Evolutionary conservation across 2,888 invertebrate species (phyloP).

Genomic region (Caenorhabditis sulstoni): DNA sequence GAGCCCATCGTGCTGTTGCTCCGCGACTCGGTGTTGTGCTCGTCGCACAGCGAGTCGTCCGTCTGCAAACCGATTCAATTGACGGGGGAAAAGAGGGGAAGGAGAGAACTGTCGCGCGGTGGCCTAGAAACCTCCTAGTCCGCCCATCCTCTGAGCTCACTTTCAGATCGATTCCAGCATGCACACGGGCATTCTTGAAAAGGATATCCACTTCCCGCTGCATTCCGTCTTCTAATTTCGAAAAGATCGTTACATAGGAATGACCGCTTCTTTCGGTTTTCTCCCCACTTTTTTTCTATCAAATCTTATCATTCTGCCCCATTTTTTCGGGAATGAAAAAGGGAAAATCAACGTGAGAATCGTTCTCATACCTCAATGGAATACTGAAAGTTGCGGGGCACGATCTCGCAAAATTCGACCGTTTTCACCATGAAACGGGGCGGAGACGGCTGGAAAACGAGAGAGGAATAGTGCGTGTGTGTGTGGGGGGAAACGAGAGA

Average conservation of each 20-base stretch:
- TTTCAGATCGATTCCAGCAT: slow-evolving; percentile 9
- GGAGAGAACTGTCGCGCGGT: too few relatives aligned
- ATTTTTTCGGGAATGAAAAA: slow-evolving; percentile 1
- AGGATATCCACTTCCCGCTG: background rate
- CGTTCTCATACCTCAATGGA: slow-evolving; percentile 52
- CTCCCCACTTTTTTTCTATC: too few relatives aligned
- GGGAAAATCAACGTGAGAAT: too few relatives aligned
- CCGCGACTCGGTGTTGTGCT: slow-evolving; percentile 17
- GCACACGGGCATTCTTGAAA: background rate
- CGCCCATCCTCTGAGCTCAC: too few relatives aligned
- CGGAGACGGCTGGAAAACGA: background rate
- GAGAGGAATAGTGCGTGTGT: background rate
- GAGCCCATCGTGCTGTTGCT: slow-evolving; percentile 10
- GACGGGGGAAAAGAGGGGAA: background rate
- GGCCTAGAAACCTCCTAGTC: too few relatives aligned
- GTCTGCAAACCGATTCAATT: slow-evolving; percentile 47
- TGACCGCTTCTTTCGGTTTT: too few relatives aligned
- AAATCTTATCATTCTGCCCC: background rate
- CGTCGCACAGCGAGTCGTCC: slow-evolving; percentile 56
- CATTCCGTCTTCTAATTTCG: background rate
- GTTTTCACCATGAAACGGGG: slow-evolving; percentile 50
- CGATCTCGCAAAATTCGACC: slow-evolving; percentile 55
- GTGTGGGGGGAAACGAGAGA: too few relatives aligned
- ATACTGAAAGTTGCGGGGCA: slow-evolving; percentile 56
- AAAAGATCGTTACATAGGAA: too few relatives aligned